phyloP scores from a whole-genome alignment of 2,113 vertebrate genomes.

The Hemiscyllium ocellatum region DNA sequence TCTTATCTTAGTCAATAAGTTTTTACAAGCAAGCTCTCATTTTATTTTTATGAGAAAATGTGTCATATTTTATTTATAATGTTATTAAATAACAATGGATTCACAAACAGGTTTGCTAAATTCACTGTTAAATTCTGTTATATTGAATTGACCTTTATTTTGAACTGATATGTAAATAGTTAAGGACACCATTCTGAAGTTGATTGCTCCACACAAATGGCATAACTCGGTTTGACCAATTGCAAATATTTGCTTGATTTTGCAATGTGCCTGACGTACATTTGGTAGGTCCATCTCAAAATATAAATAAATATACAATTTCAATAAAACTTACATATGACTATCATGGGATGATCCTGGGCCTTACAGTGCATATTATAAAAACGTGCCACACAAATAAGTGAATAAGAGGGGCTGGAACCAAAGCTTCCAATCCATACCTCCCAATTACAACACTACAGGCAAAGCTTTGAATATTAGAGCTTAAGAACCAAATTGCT shows the following conservation, averaged over 20 bases:
- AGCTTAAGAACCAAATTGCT: background rate
- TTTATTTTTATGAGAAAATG: slow-evolving; percentile 5
- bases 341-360: background rate
- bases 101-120: background rate
- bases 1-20: background rate
- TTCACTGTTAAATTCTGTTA: background rate
- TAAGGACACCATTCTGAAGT: background rate
- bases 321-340: background rate
- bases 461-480: background rate
- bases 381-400: background rate
- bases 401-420: background rate
- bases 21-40: background rate
- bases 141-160: background rate
- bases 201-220: background rate
- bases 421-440: background rate
- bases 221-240: background rate
- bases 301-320: background rate
- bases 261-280: background rate
- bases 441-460: background rate
- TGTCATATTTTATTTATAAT: slow-evolving; percentile 11
- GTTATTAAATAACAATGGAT: background rate
- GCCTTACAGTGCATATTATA: background rate
- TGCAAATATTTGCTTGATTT: background rate
- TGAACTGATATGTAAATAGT: background rate
- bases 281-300: background rate